Evolutionary conservation across 37 sponge, comb jelly and placozoan genomes (phyloP), one percentile per base, ranked within the genome.

Genomic region (Tethya wilhelma): DNA sequence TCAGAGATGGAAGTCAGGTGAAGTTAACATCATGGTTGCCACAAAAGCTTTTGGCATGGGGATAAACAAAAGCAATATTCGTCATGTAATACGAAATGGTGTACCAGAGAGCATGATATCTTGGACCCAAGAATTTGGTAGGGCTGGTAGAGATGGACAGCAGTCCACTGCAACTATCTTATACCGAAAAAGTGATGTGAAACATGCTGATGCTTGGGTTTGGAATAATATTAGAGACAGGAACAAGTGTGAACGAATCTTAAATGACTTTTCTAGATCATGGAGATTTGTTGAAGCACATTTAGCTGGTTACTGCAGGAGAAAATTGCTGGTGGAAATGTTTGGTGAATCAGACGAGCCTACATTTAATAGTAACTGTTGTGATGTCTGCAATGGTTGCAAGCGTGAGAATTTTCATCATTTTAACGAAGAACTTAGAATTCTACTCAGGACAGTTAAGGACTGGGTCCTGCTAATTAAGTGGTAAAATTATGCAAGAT

Each of bases 11-110:
- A 77, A 77, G 39, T 62, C 78, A 40, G 78, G 64, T 39, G 65
- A 77, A 41, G 78, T 77, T 31, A 23, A 77, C 38, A n/a, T 63
- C 8, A 77, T 77, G 25, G 78, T 77, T 28, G 78, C 78, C 19
- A 77, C 78, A 32, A 60, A n/a, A 63, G 78, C 78, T 8, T 77
- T 77, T 77, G 78, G 78, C 2, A 60, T 77, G 45, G 78, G 75
- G 17, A 74, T 74, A 7, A 34, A 74, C 75, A 74, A 74, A 33
- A 23, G 14, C 14, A 59, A 74, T 29, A 56, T 74, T 33, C 55
- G 75, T 6, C 59, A 74, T 74, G 59, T 74, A 32, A 62, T 77
- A 14, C 42, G 78, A 19, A 71, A 25, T 44, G 72, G 72, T 28
- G 53, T 71, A 8, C 72, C 72, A 45, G 53, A 42, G 9, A 45